Conservation (phyloP, 2,888 invertebrate genomes). For the Beris chalybata region DNA sequence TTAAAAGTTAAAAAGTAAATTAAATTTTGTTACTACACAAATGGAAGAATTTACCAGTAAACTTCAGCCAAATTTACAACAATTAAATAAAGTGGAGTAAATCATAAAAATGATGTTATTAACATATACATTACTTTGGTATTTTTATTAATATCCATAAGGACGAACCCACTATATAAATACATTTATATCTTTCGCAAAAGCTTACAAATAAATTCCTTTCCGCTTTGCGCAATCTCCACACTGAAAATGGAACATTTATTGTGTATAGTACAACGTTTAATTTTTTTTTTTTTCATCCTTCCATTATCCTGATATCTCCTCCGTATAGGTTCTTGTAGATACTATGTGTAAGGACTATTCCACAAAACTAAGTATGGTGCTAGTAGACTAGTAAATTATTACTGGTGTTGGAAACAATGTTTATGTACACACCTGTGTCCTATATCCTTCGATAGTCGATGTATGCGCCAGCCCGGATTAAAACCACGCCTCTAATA, state of each 20-base stretch:
- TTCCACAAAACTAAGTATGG: background rate
- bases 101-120: no score
- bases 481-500: conserved; percentile 33
- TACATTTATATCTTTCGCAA: background rate
- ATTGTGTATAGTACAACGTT: background rate
- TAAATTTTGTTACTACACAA: no score
- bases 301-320: background rate
- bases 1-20: no score
- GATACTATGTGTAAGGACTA: conserved; percentile 1
- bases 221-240: conserved; percentile 11
- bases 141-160: no score
- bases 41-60: no score
- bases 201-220: background rate
- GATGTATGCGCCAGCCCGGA: conserved; percentile 25
- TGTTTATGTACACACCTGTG: conserved; percentile 35
- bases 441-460: conserved; percentile 6
- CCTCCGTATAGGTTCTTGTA: background rate
- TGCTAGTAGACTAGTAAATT: conserved; percentile 31
- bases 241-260: conserved; percentile 23
- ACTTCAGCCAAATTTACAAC: no score
- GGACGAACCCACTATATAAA: no score
- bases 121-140: no score
- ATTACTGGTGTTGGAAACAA: conserved; percentile 35
- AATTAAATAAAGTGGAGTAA: no score
- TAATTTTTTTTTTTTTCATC: conserved; percentile 7